phyloP scores from a whole-genome alignment of 2,888 invertebrate species.

The Drosophila emarginata region DNA sequence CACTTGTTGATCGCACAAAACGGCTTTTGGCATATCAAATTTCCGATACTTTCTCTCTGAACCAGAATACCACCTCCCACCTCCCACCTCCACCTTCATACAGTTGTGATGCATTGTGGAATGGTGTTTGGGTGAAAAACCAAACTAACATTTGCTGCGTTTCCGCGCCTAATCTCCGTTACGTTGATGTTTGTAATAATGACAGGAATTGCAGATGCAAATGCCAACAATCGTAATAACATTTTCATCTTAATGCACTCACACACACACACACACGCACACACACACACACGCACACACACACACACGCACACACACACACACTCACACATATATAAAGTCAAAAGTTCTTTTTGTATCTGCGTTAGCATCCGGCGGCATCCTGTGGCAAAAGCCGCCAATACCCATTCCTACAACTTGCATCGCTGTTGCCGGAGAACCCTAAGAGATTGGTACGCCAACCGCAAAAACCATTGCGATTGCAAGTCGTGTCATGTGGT shows the following conservation, averaged over 20 bases:
- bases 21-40: conserved; percentile 50
- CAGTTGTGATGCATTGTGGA: conserved; percentile 19
- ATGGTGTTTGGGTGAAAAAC: conserved; percentile 43
- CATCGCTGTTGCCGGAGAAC: conserved; percentile 19
- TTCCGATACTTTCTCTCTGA: conserved; percentile 37
- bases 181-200: conserved; percentile 64
- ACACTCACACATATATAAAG: conserved; percentile 68
- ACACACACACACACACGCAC: conserved; percentile 29
- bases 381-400: conserved; percentile 56
- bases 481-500: conserved; percentile 4
- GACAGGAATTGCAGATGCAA: conserved; percentile 40
- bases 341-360: conserved; percentile 62
- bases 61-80: neutral
- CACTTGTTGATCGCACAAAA: conserved; percentile 45
- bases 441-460: conserved; percentile 66
- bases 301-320: neutral
- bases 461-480: conserved; percentile 50
- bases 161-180: conserved; percentile 67
- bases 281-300: conserved; percentile 42
- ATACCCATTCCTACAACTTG: conserved; percentile 20
- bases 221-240: conserved; percentile 54
- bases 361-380: conserved; percentile 53
- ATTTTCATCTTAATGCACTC: conserved; percentile 74
- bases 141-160: conserved; percentile 56
- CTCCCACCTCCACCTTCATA: neutral